Base-by-base conservation (phyloP, 1,140 invertebrate species). In the Formica exsecta region DNA sequence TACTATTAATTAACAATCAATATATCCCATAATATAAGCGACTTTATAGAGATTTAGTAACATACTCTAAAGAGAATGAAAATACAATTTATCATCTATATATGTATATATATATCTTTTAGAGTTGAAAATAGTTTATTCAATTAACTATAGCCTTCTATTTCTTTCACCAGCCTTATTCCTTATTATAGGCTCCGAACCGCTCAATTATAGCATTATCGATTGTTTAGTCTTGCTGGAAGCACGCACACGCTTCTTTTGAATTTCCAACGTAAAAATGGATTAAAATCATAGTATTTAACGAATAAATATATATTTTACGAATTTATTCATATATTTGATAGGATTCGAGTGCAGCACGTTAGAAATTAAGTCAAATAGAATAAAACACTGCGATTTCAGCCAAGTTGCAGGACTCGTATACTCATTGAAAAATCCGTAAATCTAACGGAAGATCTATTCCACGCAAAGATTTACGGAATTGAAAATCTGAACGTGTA, bases 21-120 rank as follows among this genome's bases (percentile, higher is more conserved):
- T 71, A 81, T 89, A 38, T 57, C 48, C 38, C 54, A 41, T 90
- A 86, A 57, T 41, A 68, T 68, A 70, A 80, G 57, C 32, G 36
- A 68, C 59, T 79, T 66, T 73, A 90, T 36, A 84, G 79, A 89
- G 59, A 65, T 90, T 93, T 92, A 92, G 83, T 91, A 93, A 93
- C 93, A 93, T 93, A 93, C 77, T 89, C 86, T 81, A 92, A 68
- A 51, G 29, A 77, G 87, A 89, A 91, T 92, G 57, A 88, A 91
- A 93, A 91, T 93, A 91, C 81, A 88, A 87, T 90, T 85, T 89
- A 66, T 89, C 61, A 54, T 85, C 65, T 87, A 62, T 77, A 32
- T 32, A 32, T 32, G 1, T 32, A n/a, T 87, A 36, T 73, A 61
- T 77, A 79, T 71, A 25, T 70, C 4, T 68, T 11, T 22, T 74